Evolutionary conservation across 2,888 invertebrate genomes (phyloP).

Genomic region (Stenichneumon culpator): DNA sequence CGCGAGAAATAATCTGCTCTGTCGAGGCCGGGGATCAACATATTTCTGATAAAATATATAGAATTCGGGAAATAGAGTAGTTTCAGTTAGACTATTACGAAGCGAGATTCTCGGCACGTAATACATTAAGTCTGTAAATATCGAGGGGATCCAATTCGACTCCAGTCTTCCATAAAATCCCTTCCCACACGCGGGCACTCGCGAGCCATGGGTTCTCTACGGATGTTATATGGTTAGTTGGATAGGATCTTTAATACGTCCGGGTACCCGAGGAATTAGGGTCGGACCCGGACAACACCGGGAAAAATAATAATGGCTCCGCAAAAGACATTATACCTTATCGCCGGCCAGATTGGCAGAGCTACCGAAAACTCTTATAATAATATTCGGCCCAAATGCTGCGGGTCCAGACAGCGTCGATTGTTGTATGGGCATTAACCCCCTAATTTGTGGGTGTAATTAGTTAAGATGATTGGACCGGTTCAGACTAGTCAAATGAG

Average conservation of each 20-base stretch:
- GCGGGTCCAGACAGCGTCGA: too few species aligned
- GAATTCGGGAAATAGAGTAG: not conserved
- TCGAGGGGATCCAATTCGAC: slow-evolving; percentile 13
- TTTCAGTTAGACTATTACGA: not conserved
- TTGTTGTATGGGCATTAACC: too few species aligned
- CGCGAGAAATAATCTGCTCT: not conserved
- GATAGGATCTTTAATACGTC: not conserved
- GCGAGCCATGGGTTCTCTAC: not conserved
- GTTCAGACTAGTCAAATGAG: too few species aligned
- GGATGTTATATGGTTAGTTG: not conserved
- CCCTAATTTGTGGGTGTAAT: too few species aligned
- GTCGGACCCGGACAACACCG: not conserved
- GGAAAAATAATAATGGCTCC: not conserved
- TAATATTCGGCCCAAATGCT: too few species aligned
- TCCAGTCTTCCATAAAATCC: not conserved
- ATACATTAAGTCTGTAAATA: slow-evolving; percentile 31
- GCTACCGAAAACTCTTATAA: too few species aligned
- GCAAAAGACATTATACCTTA: not conserved
- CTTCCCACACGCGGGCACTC: not conserved
- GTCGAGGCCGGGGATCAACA: not conserved
- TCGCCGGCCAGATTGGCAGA: too few species aligned
- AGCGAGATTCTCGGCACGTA: slow-evolving; percentile 42
- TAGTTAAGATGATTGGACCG: too few species aligned
- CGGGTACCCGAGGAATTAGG: not conserved
- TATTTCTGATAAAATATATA: not conserved